Conservation (phyloP, 2,888 invertebrate species). For the Hirtodrosophila trivittata region DNA sequence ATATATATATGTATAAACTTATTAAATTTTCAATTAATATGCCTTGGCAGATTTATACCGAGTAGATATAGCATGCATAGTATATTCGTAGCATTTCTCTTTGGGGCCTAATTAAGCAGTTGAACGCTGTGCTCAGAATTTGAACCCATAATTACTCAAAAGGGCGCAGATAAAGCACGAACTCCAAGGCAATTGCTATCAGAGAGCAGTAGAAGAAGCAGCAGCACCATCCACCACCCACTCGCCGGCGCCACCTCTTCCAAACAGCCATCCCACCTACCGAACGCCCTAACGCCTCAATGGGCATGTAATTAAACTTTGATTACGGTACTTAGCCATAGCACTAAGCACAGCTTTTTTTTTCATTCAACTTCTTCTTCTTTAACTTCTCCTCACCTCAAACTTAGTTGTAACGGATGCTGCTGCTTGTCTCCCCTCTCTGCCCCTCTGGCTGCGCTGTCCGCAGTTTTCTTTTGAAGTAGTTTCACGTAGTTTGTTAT, state of each 20-base stretch:
- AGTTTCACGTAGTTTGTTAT: background rate
- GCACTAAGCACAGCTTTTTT: conserved; percentile 53
- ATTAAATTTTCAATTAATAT: conserved; percentile 31
- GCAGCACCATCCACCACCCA: conserved; percentile 3
- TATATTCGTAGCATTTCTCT: conserved; percentile 10
- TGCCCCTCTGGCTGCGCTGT: background rate
- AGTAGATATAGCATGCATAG: background rate
- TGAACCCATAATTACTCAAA: conserved; percentile 74
- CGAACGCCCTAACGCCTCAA: conserved; percentile 58
- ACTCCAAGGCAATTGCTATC: conserved; percentile 35
- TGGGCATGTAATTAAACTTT: conserved; percentile 77
- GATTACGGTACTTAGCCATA: conserved; percentile 76
- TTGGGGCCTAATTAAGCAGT: conserved; percentile 68
- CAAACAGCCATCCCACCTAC: no score
- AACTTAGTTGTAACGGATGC: conserved; percentile 22
- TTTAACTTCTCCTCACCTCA: conserved; percentile 25
- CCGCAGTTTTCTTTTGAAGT: conserved; percentile 1
- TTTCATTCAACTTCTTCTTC: conserved; percentile 10
- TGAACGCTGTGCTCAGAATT: conserved; percentile 49
- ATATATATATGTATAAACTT: conserved; percentile 12
- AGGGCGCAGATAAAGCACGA: conserved; percentile 68
- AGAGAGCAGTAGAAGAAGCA: conserved; percentile 2
- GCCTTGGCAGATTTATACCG: conserved; percentile 4
- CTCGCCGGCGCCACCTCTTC: no score
- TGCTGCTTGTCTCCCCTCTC: background rate